Evolutionary conservation across 2,888 invertebrate species (phyloP), one percentile per base, ranked within the genome.

Genomic region (Hermaeophaga mercurialis): DNA sequence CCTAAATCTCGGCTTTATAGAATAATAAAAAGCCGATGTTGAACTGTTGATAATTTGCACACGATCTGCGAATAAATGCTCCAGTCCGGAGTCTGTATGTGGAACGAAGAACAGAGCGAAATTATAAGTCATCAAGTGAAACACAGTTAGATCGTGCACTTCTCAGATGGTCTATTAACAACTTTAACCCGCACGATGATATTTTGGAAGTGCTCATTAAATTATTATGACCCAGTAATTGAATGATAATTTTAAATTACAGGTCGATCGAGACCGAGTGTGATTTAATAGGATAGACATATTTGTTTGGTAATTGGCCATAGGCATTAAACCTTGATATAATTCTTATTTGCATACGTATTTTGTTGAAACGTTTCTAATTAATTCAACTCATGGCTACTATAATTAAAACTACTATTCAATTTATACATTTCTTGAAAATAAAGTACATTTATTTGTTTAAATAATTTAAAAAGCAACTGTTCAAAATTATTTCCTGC

Each of bases 161-260:
- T 43, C 26, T 14, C 19, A 33, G 48, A 50, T 47, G 31, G 46
- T 53, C 52, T 43, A 57, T 57, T 57, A 53, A 57, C 46, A 53
- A 47, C 46, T 52, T 26, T 15, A 46, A 39, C 39, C 41, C n/a
- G 53, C 57, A 57, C 57, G 57, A 57, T 53, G 52, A 57, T 57
- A 57, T 53, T 57, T 57, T 57, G 57, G 47, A 57, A 48, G 57
- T 47, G 41, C 26, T 57, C 57, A 57, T 57, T 57, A 57, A 57
- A 57, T 57, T 41, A 57, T 57, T 53, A 50, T 22, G 50, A 22
- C 33, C 50, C 50, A 34, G 43, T 50, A 54, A 54, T 54, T 57
- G 57, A 57, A 57, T 52, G 53, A 57, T 57, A 48, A 57, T 57
- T 57, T 34, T 11, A 53, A 43, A 53, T 53, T 39, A 41, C 28